Percentiles rank a stretch among this genome's conserved stretches.
Evolutionary conservation across 1,140 invertebrate species (phyloP).

Genomic region (Ladona fulva): DNA sequence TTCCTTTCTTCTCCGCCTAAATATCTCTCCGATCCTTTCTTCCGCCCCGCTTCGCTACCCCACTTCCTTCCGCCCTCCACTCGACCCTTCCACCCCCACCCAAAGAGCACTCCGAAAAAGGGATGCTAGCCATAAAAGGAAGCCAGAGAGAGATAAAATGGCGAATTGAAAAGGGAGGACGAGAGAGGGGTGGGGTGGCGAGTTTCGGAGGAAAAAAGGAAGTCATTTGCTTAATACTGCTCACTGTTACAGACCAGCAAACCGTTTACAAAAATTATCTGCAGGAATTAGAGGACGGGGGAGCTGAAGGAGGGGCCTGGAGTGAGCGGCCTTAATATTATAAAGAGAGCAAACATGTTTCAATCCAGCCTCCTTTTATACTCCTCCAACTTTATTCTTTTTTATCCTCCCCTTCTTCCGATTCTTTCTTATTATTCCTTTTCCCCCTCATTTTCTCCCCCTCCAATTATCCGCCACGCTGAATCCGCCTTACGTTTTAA

Average conservation of each 20-base stretch:
- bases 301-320: not conserved
- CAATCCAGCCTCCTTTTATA: not conserved
- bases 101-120: not conserved
- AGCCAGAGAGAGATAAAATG: not conserved
- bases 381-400: not conserved
- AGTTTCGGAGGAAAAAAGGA: not conserved
- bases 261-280: not conserved
- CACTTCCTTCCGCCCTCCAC: too few relatives aligned
- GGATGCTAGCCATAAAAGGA: not conserved
- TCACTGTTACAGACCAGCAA: not conserved
- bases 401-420: not conserved
- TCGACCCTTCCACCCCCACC: too few relatives aligned
- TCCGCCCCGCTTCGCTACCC: not conserved
- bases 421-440: not conserved
- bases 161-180: not conserved
- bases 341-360: slow-evolving; percentile 3
- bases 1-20: not conserved
- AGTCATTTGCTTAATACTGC: not conserved
- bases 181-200: not conserved
- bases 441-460: not conserved
- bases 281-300: not conserved
- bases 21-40: not conserved
- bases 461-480: too few relatives aligned
- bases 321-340: not conserved
- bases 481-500: too few relatives aligned